Evolutionary conservation across 2,797 vertebrate species (phyloP).

Genomic region (Poecilia wingei): DNA sequence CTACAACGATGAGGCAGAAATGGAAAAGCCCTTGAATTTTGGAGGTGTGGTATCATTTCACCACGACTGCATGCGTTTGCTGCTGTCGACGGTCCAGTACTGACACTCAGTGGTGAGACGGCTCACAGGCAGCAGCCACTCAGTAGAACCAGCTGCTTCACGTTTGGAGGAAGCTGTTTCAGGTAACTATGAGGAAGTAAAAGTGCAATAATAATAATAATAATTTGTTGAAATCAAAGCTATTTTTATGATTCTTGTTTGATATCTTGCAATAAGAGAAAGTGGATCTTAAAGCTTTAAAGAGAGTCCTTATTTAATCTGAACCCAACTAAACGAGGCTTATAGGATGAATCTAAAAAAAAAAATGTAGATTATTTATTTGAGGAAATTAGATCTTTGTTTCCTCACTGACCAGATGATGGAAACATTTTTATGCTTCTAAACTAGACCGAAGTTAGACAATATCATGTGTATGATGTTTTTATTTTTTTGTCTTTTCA

Average conservation of each 20-base stretch:
- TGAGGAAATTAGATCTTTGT: neutral
- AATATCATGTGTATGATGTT: neutral
- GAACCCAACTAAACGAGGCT: neutral
- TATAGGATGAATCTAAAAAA: neutral
- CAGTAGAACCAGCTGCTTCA: constrained; percentile 2
- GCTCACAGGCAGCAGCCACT: neutral
- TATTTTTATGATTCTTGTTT: neutral
- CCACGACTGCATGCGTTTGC: neutral
- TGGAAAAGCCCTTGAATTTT: neutral
- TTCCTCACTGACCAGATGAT: neutral
- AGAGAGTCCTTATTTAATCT: neutral
- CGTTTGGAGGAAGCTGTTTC: constrained; percentile 7
- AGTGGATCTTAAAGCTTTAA: neutral
- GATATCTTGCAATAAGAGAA: neutral
- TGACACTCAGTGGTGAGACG: constrained; percentile 68
- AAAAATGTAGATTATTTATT: neutral
- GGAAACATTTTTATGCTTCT: neutral
- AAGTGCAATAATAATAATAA: constrained; percentile 11
- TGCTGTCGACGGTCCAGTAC: constrained; percentile 40
- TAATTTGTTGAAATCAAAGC: neutral
- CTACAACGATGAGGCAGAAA: neutral
- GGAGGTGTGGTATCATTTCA: neutral
- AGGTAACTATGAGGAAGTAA: constrained; percentile 17
- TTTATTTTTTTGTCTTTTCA: neutral
- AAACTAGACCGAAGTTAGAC: neutral